Conservation (phyloP, 1,140 invertebrate genomes). For the Diprion similis region DNA sequence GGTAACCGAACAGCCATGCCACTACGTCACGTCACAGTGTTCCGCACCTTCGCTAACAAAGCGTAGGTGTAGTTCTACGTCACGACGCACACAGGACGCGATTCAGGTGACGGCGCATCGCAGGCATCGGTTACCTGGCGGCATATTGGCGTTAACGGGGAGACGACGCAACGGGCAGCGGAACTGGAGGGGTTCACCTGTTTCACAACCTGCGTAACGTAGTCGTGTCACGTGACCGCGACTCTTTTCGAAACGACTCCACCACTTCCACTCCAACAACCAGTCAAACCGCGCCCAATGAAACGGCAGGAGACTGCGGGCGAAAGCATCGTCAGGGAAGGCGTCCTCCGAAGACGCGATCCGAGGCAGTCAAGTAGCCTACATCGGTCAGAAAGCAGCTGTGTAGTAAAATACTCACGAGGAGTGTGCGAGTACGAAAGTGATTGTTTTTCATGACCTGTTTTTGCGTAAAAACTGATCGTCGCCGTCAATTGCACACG, state of each 20-base stretch:
- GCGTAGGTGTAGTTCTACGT: too few species aligned
- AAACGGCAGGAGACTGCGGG: constrained; percentile 33
- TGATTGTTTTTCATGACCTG: neutral
- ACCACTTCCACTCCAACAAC: constrained; percentile 34
- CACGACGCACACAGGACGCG: too few species aligned
- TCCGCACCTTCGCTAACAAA: too few species aligned
- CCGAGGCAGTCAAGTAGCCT: neutral
- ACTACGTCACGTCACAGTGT: too few species aligned
- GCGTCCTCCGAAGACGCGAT: neutral
- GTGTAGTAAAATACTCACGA: neutral
- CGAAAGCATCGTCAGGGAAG: constrained; percentile 11
- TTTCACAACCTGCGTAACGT: constrained; percentile 62
- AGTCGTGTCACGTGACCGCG: constrained; percentile 51
- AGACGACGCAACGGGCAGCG: neutral
- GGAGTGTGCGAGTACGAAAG: neutral
- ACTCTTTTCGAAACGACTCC: constrained; percentile 31
- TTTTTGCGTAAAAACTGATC: neutral
- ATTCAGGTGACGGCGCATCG: too few species aligned
- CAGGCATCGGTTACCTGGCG: too few species aligned
- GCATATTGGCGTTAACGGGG: neutral
- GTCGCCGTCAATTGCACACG: neutral
- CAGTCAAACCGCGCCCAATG: constrained; percentile 53
- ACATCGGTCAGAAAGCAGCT: neutral
- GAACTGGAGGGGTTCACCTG: constrained; percentile 43
- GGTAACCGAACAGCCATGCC: neutral